Percentiles rank a stretch among this genome's conserved stretches.
Conservation (phyloP, 2,113 vertebrate species). For the Patagioenas fasciata region DNA sequence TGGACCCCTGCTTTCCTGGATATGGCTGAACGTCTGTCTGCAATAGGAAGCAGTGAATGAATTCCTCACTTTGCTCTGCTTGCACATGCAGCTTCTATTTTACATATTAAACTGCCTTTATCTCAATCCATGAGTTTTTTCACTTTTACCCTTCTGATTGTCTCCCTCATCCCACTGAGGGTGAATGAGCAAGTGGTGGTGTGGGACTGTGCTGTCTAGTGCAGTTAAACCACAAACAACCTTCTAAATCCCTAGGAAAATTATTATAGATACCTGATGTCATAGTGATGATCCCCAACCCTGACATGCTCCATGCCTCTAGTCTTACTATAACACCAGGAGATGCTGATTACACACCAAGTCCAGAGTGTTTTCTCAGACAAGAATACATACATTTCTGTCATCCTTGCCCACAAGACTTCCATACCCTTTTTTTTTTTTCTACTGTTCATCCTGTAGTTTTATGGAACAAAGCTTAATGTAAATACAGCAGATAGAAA, state of each 20-base stretch:
- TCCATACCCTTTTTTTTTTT: background rate
- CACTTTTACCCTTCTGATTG: too few species aligned
- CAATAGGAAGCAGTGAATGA: too few species aligned
- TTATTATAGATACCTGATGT: background rate
- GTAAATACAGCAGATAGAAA: background rate
- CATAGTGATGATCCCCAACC: background rate
- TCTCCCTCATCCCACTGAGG: too few species aligned
- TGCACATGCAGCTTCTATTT: too few species aligned
- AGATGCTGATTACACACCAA: background rate
- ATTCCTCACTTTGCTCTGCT: too few species aligned
- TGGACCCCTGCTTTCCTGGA: background rate
- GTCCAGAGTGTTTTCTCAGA: background rate
- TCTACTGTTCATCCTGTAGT: background rate
- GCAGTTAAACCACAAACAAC: background rate
- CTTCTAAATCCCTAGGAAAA: background rate
- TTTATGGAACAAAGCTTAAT: background rate
- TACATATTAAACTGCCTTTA: too few species aligned
- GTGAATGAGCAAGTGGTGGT: too few species aligned
- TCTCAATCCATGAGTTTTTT: too few species aligned
- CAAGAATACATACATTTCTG: background rate
- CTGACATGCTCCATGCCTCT: fast-evolving
- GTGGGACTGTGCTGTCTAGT: background rate
- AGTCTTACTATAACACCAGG: background rate
- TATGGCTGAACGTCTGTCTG: too few species aligned
- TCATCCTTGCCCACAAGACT: background rate